Evolutionary conservation across 1,140 invertebrate species (phyloP).

Genomic region (Adoxophyes honmai): DNA sequence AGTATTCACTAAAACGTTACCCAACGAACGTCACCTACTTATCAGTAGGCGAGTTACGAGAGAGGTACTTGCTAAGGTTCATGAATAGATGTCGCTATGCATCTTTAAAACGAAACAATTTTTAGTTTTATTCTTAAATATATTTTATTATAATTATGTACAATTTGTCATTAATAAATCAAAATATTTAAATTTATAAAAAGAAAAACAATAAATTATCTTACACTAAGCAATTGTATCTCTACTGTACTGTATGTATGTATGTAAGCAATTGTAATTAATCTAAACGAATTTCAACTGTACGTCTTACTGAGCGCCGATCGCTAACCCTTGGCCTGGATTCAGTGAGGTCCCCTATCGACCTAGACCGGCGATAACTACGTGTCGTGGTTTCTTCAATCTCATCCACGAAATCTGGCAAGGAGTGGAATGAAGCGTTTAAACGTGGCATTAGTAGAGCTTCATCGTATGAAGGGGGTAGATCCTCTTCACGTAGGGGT

Average conservation of each 20-base stretch:
- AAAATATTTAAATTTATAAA: neutral
- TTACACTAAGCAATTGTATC: neutral
- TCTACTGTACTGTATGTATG: too few relatives aligned
- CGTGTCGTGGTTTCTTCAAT: slow-evolving; percentile 26
- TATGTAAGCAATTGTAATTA: too few relatives aligned
- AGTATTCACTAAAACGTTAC: neutral
- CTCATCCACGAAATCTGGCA: slow-evolving; percentile 74
- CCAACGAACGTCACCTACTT: too few relatives aligned
- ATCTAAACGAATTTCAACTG: slow-evolving; percentile 40
- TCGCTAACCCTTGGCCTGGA: slow-evolving; percentile 44
- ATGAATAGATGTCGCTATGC: neutral
- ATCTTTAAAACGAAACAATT: neutral
- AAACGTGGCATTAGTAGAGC: slow-evolving; percentile 83
- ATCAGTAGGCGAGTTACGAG: too few relatives aligned
- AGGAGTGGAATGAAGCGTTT: slow-evolving; percentile 78
- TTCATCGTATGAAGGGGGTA: slow-evolving; percentile 84
- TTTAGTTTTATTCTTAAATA: neutral
- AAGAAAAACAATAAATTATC: neutral
- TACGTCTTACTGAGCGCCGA: slow-evolving; percentile 52
- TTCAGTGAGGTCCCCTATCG: slow-evolving; percentile 62
- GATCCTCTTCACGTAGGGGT: slow-evolving; percentile 78
- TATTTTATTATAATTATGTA: neutral
- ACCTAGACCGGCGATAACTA: slow-evolving; percentile 52
- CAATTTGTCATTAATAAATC: neutral
- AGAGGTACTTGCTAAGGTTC: too few relatives aligned